Percentiles rank a stretch among this genome's conserved stretches.
Conservation (phyloP, 2,888 invertebrate species). For the Agonopterix arenella region DNA sequence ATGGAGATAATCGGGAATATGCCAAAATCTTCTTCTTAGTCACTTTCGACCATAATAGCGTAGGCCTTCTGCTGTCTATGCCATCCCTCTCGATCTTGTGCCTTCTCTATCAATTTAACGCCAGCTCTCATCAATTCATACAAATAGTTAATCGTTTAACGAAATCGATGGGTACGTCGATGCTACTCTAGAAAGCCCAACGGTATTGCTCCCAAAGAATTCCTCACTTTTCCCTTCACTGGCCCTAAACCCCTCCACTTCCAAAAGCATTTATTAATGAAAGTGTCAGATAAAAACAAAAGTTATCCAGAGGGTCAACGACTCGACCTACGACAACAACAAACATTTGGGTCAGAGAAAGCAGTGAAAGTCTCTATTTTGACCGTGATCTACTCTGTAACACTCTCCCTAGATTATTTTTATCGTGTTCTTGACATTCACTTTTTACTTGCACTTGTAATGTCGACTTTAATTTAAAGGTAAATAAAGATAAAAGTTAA, state of each 20-base stretch:
- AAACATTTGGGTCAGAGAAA: conserved; percentile 61
- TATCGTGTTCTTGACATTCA: conserved; percentile 44
- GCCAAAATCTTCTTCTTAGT: no score
- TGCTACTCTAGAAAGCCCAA: no score
- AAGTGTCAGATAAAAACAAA: conserved; percentile 66
- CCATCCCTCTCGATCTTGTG: no score
- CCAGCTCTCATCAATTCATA: no score
- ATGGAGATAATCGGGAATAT: no score
- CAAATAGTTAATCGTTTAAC: no score
- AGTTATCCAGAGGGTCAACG: conserved; percentile 62
- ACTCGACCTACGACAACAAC: conserved; percentile 56
- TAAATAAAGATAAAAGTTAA: not conserved
- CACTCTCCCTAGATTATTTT: conserved; percentile 54
- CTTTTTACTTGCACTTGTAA: conserved; percentile 22
- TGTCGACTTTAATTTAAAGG: conserved; percentile 22
- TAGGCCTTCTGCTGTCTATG: no score
- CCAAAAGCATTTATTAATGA: conserved; percentile 32
- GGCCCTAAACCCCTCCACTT: not conserved
- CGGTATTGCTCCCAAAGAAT: no score
- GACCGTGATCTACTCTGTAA: conserved; percentile 12
- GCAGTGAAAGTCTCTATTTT: conserved; percentile 55
- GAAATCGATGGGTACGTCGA: no score
- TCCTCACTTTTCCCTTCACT: not conserved
- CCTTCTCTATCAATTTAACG: no score
- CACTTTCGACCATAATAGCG: no score